Base-by-base conservation (phyloP, 2,888 invertebrate genomes). In the Pterostichus niger region DNA sequence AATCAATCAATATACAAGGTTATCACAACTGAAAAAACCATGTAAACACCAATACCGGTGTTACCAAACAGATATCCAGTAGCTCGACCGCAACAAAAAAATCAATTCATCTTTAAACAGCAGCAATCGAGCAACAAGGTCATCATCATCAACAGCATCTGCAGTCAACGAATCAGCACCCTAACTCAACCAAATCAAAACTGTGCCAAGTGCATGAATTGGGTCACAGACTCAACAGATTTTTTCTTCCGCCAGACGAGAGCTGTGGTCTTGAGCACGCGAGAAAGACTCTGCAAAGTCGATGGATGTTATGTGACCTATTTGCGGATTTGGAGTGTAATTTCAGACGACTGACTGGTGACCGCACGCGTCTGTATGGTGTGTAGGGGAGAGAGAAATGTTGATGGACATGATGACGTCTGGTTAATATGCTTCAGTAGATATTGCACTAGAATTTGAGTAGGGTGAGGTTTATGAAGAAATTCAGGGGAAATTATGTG, bases 251-350 rank as follows among this genome's bases (percentile, higher is more conserved):
- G 46, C 2, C 31, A 49, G 71, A 46, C 44, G 11, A 17, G 64
- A 17, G 10, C 35, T 31, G 31, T 64, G 59, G 24, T 17, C 17
- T 13, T 17, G 31, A 59, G 59, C 59, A 15, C 10, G 15, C 31
- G 59, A 59, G 31, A 59, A 59, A 59, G 13, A 17, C 54, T n/a
- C 7, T 10, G 13, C 15, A 13, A 15, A 40, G 40, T 40, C 40
- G 40, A 40, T 40, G 40, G 40, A 40, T 49, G 49, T 24, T 71
- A 17, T 40, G 46, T 71, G 71, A 71, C 71, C 71, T 40, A 71
- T 71, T 71, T 71, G 71, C 71, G 71, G 71, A 71, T 71, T 71
- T 15, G 71, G 71, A 44, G 44, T 71, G 71, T 71, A 71, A 71
- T 71, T 71, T 15, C 71, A 71, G 13, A 44, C 71, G 40, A 49